These are phyloP conservation scores for Pundamilia nyererei DNA, from an alignment of 2,113 vertebrate genomes.

Conservation along the genomic window DNA sequence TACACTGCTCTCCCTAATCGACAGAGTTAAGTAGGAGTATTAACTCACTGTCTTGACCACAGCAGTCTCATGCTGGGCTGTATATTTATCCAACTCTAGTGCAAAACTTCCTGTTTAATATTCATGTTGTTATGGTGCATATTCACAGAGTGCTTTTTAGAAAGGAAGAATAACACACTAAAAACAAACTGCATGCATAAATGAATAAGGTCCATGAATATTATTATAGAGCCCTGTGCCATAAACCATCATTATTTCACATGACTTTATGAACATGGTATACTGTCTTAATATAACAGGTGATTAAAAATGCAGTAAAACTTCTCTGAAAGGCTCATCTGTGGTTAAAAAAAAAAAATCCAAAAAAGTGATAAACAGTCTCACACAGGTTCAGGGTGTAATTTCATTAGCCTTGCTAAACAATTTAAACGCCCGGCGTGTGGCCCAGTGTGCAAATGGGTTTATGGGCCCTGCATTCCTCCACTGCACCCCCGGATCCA, in stretches of 20 bases:
- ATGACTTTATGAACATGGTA: neutral
- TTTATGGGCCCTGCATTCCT: conserved; percentile 68
- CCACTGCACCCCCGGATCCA: conserved; percentile 46
- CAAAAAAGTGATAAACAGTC: conserved; percentile 27
- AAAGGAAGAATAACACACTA: neutral
- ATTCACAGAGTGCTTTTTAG: neutral
- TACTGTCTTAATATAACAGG: neutral
- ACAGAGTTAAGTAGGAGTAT: neutral
- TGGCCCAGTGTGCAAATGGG: conserved; percentile 64
- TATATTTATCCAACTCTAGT: neutral
- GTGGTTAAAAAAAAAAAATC: neutral
- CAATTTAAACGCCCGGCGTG: conserved; percentile 65
- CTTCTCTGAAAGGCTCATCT: neutral
- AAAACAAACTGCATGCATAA: neutral
- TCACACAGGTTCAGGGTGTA: conserved; percentile 39
- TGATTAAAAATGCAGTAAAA: neutral
- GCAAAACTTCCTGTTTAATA: neutral
- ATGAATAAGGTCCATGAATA: neutral
- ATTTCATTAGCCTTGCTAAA: conserved; percentile 64
- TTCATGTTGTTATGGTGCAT: neutral
- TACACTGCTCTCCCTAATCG: neutral
- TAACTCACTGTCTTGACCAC: neutral
- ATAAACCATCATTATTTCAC: neutral
- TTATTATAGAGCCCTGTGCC: neutral
- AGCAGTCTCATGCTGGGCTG: neutral